Evolutionary conservation across 92 coral and sea anemone species (phyloP).

Genomic region (Scolanthus callimorphus): DNA sequence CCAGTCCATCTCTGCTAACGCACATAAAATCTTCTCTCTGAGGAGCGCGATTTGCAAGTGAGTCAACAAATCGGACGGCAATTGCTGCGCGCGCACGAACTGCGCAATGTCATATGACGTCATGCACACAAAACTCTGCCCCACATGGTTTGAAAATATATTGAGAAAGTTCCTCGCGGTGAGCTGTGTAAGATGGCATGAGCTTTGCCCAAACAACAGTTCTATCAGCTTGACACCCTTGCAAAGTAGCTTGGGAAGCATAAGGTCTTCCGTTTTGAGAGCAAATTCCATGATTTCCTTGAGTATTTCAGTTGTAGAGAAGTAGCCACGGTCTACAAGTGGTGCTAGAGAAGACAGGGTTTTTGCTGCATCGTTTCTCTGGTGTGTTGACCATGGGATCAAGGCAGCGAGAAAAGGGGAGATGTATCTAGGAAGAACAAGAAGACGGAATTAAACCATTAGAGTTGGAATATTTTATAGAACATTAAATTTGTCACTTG

Average conservation of each 20-base stretch:
- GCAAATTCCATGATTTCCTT: constrained; percentile 66
- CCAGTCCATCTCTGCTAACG: constrained; percentile 68
- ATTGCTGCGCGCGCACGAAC: constrained; percentile 34
- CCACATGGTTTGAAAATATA: constrained; percentile 6
- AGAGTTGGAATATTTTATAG: not conserved
- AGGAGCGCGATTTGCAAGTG: constrained; percentile 65
- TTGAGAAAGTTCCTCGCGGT: constrained; percentile 52
- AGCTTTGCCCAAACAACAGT: constrained; percentile 54
- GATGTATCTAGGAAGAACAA: constrained; percentile 42
- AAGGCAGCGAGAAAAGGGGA: constrained; percentile 69
- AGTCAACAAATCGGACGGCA: constrained; percentile 54
- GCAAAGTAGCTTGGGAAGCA: constrained; percentile 33
- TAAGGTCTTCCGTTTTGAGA: constrained; percentile 20
- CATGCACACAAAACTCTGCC: constrained; percentile 34
- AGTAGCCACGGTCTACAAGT: constrained; percentile 64
- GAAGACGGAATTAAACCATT: not conserved
- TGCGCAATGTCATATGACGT: constrained; percentile 34
- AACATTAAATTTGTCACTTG: too few species aligned
- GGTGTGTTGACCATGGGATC: constrained; percentile 62
- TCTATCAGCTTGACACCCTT: constrained; percentile 38
- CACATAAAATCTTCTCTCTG: constrained; percentile 56
- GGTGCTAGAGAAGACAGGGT: constrained; percentile 31
- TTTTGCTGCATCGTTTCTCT: constrained; percentile 26
- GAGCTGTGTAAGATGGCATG: constrained; percentile 56
- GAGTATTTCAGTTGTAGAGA: constrained; percentile 51